Evolutionary conservation across 2,888 invertebrate species (phyloP).

Genomic region (Apamea crenata): DNA sequence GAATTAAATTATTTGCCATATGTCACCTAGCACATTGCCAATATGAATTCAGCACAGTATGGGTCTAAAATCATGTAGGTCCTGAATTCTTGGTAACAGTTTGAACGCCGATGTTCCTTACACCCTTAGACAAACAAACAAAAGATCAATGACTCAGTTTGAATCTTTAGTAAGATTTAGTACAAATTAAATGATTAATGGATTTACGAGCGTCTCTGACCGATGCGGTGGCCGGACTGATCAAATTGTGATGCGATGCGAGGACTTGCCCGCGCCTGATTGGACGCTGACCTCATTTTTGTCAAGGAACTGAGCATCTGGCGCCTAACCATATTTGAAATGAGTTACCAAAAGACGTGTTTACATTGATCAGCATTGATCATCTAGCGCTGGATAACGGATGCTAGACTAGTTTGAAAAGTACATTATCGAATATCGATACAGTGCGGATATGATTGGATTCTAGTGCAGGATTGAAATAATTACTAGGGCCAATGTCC

Average conservation of each 20-base stretch:
- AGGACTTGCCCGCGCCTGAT: slow-evolving; percentile 60
- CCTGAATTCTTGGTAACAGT: neutral
- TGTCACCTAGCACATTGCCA: neutral
- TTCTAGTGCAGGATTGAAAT: neutral
- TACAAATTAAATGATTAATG: slow-evolving; percentile 55
- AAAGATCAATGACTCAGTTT: slow-evolving; percentile 30
- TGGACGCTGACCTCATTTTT: slow-evolving; percentile 68
- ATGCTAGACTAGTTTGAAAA: neutral
- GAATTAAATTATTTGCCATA: too few relatives aligned
- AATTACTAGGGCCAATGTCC: neutral
- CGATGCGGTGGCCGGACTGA: slow-evolving; percentile 43
- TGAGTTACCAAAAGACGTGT: neutral
- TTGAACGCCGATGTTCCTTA: neutral
- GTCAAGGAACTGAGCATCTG: slow-evolving; percentile 16
- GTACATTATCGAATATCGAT: neutral
- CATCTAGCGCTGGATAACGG: neutral
- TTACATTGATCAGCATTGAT: neutral
- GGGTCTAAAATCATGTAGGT: neutral
- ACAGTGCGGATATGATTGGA: neutral
- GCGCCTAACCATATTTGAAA: slow-evolving; percentile 6
- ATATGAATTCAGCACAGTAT: neutral
- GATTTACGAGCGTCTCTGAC: slow-evolving; percentile 56
- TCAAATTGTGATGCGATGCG: slow-evolving; percentile 64
- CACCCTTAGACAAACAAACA: slow-evolving; percentile 1
- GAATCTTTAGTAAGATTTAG: slow-evolving; percentile 51